Percentiles rank a stretch among this genome's conserved stretches.
phyloP scores from a whole-genome alignment of 2,797 vertebrate species.

The Gobionotothen gibberifrons region DNA sequence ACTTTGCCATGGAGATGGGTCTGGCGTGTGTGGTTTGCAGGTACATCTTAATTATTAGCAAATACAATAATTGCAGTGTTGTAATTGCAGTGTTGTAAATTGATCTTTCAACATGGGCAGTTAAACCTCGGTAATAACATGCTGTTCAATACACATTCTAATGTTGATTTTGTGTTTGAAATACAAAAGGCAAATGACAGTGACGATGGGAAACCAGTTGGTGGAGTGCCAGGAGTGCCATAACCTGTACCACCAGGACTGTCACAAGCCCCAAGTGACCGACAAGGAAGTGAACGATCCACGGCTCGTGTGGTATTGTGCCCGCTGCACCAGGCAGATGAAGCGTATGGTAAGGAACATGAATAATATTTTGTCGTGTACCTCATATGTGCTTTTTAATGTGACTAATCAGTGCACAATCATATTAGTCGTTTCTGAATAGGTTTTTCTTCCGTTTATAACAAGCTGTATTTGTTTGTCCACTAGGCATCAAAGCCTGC shows the following conservation, averaged over 20 bases:
- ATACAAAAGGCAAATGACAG: constrained; percentile 93
- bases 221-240: constrained; percentile 99
- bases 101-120: not conserved
- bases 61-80: not conserved
- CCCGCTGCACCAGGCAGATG: constrained; percentile 97
- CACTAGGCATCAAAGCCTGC: constrained; percentile 94
- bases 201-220: constrained; percentile 95
- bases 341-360: constrained; percentile 92
- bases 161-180: too few species aligned
- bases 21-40: constrained; percentile 97
- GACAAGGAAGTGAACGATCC: constrained; percentile 99
- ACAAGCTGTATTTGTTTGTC: constrained; percentile 2
- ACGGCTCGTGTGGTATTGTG: constrained; percentile 97
- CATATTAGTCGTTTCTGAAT: not conserved
- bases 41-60: constrained; percentile 71
- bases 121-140: not conserved
- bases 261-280: constrained; percentile 97
- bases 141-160: not conserved
- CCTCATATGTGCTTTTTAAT: not conserved
- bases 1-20: constrained; percentile 99
- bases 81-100: too few species aligned
- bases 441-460: not conserved
- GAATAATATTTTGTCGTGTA: not conserved
- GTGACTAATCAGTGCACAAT: not conserved
- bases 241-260: constrained; percentile 99